Percentiles rank a stretch among this genome's conserved stretches.
Conservation (phyloP, 2,888 invertebrate species). For the Dichetophora obliterata region DNA sequence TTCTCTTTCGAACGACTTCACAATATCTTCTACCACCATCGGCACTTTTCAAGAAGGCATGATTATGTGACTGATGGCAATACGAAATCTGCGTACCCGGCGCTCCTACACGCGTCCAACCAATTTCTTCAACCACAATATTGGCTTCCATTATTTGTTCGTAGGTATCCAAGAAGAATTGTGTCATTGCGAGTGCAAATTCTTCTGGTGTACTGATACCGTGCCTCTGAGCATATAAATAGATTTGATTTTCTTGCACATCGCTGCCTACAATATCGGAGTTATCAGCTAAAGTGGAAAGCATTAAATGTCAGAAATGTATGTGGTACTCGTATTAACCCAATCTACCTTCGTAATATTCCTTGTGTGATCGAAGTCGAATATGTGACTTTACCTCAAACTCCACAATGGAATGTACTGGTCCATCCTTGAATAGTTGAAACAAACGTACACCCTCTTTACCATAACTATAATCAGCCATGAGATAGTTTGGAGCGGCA, state of each 20-base stretch:
- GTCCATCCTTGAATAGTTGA: constrained; percentile 47
- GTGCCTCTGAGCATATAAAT: constrained; percentile 48
- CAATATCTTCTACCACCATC: constrained; percentile 47
- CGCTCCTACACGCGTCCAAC: constrained; percentile 48
- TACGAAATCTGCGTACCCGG: constrained; percentile 37
- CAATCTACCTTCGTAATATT: constrained; percentile 52
- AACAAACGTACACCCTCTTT: constrained; percentile 49
- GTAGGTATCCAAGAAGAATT: constrained; percentile 50
- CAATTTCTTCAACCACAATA: constrained; percentile 47
- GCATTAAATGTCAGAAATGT: not conserved
- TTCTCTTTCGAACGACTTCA: constrained; percentile 50
- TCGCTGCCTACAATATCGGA: constrained; percentile 53
- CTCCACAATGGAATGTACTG: constrained; percentile 47
- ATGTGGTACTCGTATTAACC: not conserved
- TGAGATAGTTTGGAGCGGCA: constrained; percentile 45
- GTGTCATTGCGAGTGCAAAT: constrained; percentile 49
- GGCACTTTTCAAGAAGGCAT: constrained; percentile 45
- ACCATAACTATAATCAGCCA: constrained; percentile 52
- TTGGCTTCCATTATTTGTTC: constrained; percentile 49
- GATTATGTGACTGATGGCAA: constrained; percentile 47
- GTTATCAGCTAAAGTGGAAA: constrained; percentile 46
- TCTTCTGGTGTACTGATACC: constrained; percentile 50
- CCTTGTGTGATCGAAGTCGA: constrained; percentile 51
- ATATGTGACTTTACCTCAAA: constrained; percentile 47
- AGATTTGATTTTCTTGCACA: constrained; percentile 50